phyloP scores from a whole-genome alignment of 2,113 vertebrate species.

The Irena cyanogastra region DNA sequence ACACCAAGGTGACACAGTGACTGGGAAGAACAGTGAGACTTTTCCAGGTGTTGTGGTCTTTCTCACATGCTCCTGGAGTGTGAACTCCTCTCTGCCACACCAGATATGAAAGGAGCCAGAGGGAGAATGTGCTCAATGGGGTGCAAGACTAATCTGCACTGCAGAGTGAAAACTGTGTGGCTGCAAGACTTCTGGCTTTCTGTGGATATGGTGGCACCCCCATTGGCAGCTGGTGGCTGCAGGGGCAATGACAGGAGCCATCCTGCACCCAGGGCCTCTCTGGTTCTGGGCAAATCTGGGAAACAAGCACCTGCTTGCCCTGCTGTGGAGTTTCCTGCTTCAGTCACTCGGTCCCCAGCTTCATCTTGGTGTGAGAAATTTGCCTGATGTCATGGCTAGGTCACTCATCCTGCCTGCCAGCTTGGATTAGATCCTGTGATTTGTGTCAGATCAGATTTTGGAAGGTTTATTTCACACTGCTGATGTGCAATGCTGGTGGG shows the following conservation, averaged over 20 bases:
- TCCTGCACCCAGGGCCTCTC: neutral
- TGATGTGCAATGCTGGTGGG: neutral
- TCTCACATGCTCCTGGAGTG: neutral
- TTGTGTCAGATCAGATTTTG: slow-evolving; percentile 26
- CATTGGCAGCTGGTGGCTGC: fast-evolving
- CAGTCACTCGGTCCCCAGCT: neutral
- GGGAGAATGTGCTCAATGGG: fast-evolving
- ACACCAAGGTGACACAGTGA: neutral
- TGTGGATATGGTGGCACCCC: neutral
- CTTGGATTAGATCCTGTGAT: neutral
- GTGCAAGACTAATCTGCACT: neutral
- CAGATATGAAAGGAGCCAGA: neutral
- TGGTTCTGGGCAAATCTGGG: neutral
- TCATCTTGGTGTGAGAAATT: neutral
- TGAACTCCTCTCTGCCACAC: neutral
- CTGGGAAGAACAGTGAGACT: neutral
- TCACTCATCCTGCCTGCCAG: neutral
- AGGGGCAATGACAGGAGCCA: neutral
- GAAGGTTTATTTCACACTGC: slow-evolving; percentile 13
- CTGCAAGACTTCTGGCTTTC: neutral
- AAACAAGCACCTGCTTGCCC: neutral
- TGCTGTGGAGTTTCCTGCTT: neutral
- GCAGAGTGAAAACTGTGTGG: neutral
- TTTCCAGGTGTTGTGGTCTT: neutral
- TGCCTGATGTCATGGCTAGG: neutral